Percentiles rank a stretch among this genome's conserved stretches.
phyloP scores from a whole-genome alignment of 1,140 invertebrate genomes.

The Drosophila tsacasi region DNA sequence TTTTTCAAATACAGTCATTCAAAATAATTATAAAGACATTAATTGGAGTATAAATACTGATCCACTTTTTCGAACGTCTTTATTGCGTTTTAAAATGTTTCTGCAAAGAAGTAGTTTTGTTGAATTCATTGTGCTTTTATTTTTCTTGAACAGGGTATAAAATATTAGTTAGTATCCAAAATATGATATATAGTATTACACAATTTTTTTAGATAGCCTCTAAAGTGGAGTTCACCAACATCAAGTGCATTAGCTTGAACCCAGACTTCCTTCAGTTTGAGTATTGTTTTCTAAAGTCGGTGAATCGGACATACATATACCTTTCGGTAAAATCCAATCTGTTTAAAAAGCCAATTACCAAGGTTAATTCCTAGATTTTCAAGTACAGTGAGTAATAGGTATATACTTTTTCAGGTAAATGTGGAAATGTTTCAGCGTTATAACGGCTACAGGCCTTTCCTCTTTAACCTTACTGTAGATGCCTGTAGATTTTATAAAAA shows the following conservation, averaged over 20 bases:
- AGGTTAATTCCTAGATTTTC: neutral
- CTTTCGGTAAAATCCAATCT: neutral
- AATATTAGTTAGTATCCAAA: neutral
- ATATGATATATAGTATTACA: neutral
- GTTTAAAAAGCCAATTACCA: neutral
- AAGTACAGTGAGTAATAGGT: neutral
- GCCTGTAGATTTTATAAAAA: neutral
- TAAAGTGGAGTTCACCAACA: neutral
- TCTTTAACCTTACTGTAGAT: neutral
- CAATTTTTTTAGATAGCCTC: neutral
- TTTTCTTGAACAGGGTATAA: neutral
- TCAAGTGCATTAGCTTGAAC: neutral
- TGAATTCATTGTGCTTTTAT: neutral
- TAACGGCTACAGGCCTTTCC: conserved; percentile 1
- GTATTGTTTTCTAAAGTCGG: neutral
- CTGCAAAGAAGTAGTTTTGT: neutral
- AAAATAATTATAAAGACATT: neutral
- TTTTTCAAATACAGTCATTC: too few relatives aligned
- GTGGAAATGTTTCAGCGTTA: neutral
- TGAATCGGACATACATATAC: conserved; percentile 6
- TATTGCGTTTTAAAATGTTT: neutral
- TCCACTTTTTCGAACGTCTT: neutral
- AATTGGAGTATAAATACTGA: neutral
- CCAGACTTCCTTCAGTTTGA: neutral
- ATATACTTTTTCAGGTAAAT: neutral